Base-by-base conservation (phyloP, 2,888 invertebrate species). In the Muscina levida region DNA sequence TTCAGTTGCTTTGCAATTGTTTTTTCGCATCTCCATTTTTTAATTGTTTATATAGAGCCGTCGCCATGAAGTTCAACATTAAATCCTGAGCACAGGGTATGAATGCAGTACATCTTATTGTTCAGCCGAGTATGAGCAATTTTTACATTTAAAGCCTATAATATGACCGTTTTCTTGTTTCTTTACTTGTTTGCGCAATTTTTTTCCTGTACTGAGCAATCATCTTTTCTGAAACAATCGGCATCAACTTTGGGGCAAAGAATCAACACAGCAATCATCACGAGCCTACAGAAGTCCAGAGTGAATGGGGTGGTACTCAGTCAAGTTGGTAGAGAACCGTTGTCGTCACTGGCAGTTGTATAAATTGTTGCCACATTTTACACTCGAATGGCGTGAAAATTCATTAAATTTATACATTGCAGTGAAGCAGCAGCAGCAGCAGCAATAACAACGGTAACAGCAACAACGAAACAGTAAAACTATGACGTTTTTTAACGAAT, bases 301-400 rank as follows among this genome's bases (percentile, higher is more conserved):
- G n/a, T n/a, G n/a, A n/a, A n/a, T n/a, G n/a, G n/a, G n/a, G n/a
- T n/a, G n/a, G n/a, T n/a, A n/a, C n/a, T 26, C 46, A 48, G 11
- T 24, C n/a, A n/a, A 8, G 53, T 26, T 19, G 19, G 31, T 5
- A 0, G 56, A 15, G 37, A 15, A 17, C 17, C 13, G 31, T 26
- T 26, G 24, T 11, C 11, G 57, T 71, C 22, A 19, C 62, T 72
- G 46, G 31, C 24, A 80, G 72, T 62, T 68, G 71, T 83, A 82
- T 83, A 78, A 84, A 86, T 84, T 84, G 85, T 84, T 85, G 83
- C 84, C 86, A 86, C 87, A 87, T 88, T 89, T 89, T 86, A 89
- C 89, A 88, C 88, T 88, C 87, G 87, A 87, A 85, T 87, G 88
- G 86, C 87, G 87, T 85, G 86, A 88, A 88, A 89, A 88, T 89